Base-by-base conservation (phyloP, 2,113 vertebrate species). In the Bos taurus region DNA sequence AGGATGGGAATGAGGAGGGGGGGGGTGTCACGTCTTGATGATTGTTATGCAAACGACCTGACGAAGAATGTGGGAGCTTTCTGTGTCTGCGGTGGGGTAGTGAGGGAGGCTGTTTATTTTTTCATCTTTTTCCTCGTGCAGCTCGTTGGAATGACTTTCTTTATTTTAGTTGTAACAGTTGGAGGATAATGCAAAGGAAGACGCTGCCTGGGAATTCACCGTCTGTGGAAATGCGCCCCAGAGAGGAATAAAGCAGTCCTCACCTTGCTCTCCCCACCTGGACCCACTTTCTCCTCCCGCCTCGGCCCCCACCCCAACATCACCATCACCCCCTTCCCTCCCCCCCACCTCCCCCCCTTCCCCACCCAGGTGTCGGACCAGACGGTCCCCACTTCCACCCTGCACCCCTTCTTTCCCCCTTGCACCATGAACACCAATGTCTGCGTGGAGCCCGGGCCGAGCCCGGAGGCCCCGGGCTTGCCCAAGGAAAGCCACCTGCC, bases 401-500 rank as follows among this genome's bases (percentile, higher is more conserved):
- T 98, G 97, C 97, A 98, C 98, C 98, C 98, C 97, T 98, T 98
- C 98, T 93, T 97, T 74, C 99, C 98, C 98, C 99, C 99, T 99
- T 99, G 99, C 98, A 99, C 99, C 99, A 99, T 99, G 99, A 99
- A 99, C 99, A 99, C 98, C 99, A 99, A 99, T 81, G 99, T 99
- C 98, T 99, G 99, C 99, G 99, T 99, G 97, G 99, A 99, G 99
- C 99, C 99, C 25, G 99, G 99, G 98, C 99, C 99, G 98, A 99
- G 99, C 97, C 98, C 99, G 88, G 99, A 99, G 95, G 98, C 99
- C 94, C 99, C 99, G 96, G 99, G 99, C 95, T 98, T 99, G 98
- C 99, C 99, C 98, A 99, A 99, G 99, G 99, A 99, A 98, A 99
- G 98, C 98, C 98, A 99, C 98, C 99, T 99, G 98, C 99, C 99